Conservation (phyloP, 2,888 invertebrate genomes). For the Mesoligia furuncula region DNA sequence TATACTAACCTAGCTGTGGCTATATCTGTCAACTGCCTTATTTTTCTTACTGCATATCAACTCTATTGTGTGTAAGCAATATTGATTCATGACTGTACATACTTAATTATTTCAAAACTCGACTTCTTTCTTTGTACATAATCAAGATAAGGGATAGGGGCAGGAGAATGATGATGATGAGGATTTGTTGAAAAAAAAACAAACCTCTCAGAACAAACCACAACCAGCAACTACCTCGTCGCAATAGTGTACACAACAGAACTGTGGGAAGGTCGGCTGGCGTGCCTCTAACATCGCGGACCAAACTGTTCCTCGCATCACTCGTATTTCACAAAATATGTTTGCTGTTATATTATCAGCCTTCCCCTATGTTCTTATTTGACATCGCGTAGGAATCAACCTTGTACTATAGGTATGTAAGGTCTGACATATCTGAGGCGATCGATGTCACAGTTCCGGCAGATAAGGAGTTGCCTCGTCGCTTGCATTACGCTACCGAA, state of each 20-base stretch:
- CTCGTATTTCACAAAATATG: slow-evolving; percentile 8
- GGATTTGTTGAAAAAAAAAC: not conserved
- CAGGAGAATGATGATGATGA: not conserved
- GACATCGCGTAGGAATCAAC: not conserved
- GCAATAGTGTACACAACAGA: too few species aligned
- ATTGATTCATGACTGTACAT: too few species aligned
- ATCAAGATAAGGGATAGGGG: not conserved
- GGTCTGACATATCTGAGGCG: slow-evolving; percentile 20
- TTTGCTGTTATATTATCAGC: not conserved
- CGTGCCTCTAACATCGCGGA: not conserved
- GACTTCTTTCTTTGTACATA: not conserved
- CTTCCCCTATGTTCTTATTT: not conserved
- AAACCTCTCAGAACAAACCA: not conserved
- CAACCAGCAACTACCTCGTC: too few species aligned
- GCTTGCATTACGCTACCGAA: slow-evolving; percentile 19
- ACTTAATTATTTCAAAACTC: not conserved
- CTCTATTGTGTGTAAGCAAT: too few species aligned
- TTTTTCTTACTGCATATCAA: too few species aligned
- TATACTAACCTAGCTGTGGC: too few species aligned
- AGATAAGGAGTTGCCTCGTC: slow-evolving; percentile 31
- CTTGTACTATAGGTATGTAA: slow-evolving; percentile 2
- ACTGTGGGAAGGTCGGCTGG: not conserved
- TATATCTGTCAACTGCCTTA: too few species aligned
- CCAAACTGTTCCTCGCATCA: not conserved
- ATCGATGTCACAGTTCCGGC: slow-evolving; percentile 40